Conservation (phyloP, 37 sponge, comb jelly and placozoan genomes). For the Axinella damicornis region DNA sequence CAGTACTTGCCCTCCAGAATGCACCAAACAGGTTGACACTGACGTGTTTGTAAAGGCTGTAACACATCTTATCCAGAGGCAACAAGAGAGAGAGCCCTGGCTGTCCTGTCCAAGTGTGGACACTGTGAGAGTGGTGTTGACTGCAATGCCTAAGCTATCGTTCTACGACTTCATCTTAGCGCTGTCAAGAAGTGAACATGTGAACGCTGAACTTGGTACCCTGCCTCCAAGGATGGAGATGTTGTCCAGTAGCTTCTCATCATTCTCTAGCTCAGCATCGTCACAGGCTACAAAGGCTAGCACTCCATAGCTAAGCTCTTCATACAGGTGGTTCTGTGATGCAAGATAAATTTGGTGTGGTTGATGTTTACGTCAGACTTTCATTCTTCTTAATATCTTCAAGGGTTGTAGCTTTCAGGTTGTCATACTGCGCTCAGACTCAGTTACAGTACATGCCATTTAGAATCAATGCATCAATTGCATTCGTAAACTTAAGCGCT, state of each 20-base stretch:
- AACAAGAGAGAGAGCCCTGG: slow-evolving; percentile 40
- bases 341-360: too few relatives aligned
- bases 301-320: too few relatives aligned
- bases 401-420: background rate
- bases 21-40: background rate
- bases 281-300: too few relatives aligned
- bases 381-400: too few relatives aligned
- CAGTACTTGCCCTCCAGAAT: background rate
- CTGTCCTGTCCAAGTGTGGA: slow-evolving; percentile 39
- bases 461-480: background rate
- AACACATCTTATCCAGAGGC: background rate
- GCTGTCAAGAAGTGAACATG: slow-evolving; percentile 26
- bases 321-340: too few relatives aligned
- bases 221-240: slow-evolving; percentile 32
- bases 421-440: background rate
- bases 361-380: too few relatives aligned
- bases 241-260: background rate
- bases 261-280: too few relatives aligned
- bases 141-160: background rate
- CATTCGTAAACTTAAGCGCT: too few relatives aligned
- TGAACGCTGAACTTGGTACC: slow-evolving; percentile 50
- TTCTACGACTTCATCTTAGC: slow-evolving; percentile 26
- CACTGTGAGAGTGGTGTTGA: slow-evolving; percentile 16
- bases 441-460: background rate
- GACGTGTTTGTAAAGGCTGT: slow-evolving; percentile 24